Percentiles rank a stretch among this genome's conserved stretches.
Conservation (phyloP, 2,113 vertebrate species). For the Nyctereutes procyonoides region DNA sequence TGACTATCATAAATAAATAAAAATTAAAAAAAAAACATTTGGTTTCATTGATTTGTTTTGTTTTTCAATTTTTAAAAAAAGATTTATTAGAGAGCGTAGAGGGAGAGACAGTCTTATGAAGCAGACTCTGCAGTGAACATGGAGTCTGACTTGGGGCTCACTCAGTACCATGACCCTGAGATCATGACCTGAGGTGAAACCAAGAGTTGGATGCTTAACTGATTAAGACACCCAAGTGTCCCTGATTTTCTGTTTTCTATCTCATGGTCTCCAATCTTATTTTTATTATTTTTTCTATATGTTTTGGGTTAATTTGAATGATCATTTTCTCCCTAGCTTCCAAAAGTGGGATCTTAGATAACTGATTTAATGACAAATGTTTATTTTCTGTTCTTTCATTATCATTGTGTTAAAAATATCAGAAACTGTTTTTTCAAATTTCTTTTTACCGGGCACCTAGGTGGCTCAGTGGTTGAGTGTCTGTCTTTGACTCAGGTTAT, state of each 20-base stretch:
- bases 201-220: neutral
- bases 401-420: neutral
- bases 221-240: neutral
- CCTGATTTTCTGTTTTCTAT: neutral
- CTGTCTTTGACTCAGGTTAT: too few species aligned
- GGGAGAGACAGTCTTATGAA: too few species aligned
- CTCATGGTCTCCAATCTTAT: neutral
- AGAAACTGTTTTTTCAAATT: too few species aligned
- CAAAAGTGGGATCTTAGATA: neutral
- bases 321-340: neutral
- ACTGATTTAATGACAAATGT: constrained; percentile 19
- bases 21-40: too few species aligned
- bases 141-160: neutral
- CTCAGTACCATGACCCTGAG: neutral
- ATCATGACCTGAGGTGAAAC: neutral
- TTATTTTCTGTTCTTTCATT: neutral
- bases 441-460: too few species aligned
- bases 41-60: too few species aligned
- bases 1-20: too few species aligned
- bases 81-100: too few species aligned
- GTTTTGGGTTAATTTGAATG: neutral
- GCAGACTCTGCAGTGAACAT: too few species aligned
- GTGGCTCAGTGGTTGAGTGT: too few species aligned
- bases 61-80: too few species aligned
- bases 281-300: neutral